These are phyloP conservation scores for Halisarca cf. caerulea DNA, from an alignment of 37 sponge, comb jelly and placozoan genomes.

Conservation along the genomic window DNA sequence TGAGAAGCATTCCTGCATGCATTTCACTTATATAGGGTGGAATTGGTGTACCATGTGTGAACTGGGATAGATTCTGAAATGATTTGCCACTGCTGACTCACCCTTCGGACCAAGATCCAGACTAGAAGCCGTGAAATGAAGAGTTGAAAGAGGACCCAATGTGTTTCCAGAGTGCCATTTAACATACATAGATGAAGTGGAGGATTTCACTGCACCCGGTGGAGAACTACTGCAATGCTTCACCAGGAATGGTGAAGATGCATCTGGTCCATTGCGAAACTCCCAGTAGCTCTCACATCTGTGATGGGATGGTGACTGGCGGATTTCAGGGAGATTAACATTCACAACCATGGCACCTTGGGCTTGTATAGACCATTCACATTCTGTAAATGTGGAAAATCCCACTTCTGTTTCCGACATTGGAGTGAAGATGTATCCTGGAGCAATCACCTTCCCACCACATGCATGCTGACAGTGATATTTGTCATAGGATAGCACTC, in stretches of 20 bases:
- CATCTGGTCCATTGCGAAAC: neutral
- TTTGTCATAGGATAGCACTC: neutral
- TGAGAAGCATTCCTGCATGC: too few species aligned
- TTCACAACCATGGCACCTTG: neutral
- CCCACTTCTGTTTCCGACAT: neutral
- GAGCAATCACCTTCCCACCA: neutral
- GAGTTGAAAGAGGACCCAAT: neutral
- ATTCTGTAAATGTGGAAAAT: neutral
- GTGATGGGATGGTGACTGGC: too few species aligned
- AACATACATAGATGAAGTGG: neutral
- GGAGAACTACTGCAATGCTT: neutral
- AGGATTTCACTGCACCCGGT: neutral
- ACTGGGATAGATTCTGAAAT: too few species aligned
- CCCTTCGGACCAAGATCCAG: neutral
- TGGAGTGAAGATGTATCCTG: neutral
- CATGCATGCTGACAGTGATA: neutral
- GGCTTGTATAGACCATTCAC: conserved; percentile 6
- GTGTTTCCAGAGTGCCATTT: neutral
- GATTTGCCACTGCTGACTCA: too few species aligned
- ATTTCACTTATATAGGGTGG: too few species aligned
- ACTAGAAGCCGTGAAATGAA: too few species aligned
- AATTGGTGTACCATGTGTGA: too few species aligned
- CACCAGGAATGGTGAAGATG: neutral
- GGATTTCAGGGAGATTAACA: neutral
- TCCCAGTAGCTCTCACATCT: neutral